Evolutionary conservation across 2,888 invertebrate species (phyloP).

Genomic region (Phorcus lineatus): DNA sequence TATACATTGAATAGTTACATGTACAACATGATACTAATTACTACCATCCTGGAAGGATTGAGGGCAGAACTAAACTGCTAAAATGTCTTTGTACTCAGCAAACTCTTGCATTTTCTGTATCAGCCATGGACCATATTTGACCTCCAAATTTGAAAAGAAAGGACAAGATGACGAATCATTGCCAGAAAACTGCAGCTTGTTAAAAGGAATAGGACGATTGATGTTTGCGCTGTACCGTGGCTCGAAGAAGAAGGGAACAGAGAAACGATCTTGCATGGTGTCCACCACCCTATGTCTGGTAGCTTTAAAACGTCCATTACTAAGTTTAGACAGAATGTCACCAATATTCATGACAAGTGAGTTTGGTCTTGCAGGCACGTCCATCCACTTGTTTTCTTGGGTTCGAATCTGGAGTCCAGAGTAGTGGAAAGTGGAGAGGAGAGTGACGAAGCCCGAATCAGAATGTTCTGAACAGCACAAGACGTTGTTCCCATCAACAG

Average conservation of each 20-base stretch:
- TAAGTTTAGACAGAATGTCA: conserved; percentile 56
- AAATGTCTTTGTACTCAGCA: conserved; percentile 32
- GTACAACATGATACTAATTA: no score
- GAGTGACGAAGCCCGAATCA: conserved; percentile 56
- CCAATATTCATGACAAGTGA: conserved; percentile 63
- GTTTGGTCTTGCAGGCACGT: conserved; percentile 47
- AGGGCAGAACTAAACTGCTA: background rate
- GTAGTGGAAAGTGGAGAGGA: conserved; percentile 52
- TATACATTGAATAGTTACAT: no score
- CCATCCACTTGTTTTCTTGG: conserved; percentile 50
- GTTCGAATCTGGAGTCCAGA: conserved; percentile 53
- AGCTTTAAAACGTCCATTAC: conserved; percentile 56
- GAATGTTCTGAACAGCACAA: conserved; percentile 54
- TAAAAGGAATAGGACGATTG: conserved; percentile 21
- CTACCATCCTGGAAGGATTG: no score
- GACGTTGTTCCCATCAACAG: conserved; percentile 48
- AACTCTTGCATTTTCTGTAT: conserved; percentile 34
- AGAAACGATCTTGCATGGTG: conserved; percentile 52
- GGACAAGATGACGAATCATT: background rate
- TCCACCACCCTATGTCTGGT: conserved; percentile 60
- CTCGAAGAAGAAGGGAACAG: conserved; percentile 62
- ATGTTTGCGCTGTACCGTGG: conserved; percentile 56
- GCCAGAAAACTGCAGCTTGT: background rate
- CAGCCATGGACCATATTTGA: conserved; percentile 52
- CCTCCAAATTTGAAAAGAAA: no score